Evolutionary conservation across 2,113 vertebrate genomes (phyloP).

Genomic region (Centropristis striata): DNA sequence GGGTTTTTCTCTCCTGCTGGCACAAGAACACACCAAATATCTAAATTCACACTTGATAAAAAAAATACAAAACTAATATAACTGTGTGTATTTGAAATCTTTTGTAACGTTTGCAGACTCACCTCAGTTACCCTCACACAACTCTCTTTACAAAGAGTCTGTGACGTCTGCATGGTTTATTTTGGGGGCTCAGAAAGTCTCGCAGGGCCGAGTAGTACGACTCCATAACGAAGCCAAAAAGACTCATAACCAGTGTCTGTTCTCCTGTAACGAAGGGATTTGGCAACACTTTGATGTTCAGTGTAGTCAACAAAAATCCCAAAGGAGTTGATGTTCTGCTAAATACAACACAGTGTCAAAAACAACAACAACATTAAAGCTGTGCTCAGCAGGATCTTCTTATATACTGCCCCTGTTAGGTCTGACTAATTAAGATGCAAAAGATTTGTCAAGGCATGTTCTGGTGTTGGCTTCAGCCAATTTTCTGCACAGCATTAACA

Average conservation of each 20-base stretch:
- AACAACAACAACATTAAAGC: constrained; percentile 4
- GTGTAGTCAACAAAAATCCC: neutral
- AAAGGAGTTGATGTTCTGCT: neutral
- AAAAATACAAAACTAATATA: neutral
- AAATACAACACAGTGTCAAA: neutral
- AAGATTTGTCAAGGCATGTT: neutral
- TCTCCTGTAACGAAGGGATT: neutral
- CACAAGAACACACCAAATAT: neutral
- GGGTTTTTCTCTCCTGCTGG: neutral
- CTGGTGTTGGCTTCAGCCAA: no score
- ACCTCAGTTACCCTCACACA: neutral
- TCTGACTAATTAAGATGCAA: neutral
- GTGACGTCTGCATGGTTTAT: constrained; percentile 25
- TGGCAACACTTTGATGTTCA: constrained; percentile 22
- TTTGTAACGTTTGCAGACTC: neutral
- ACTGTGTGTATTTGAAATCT: neutral
- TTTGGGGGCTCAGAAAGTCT: constrained; percentile 15
- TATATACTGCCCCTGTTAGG: neutral
- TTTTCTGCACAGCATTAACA: neutral
- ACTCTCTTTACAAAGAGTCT: constrained; percentile 6
- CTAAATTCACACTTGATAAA: neutral
- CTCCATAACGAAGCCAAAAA: constrained; percentile 13
- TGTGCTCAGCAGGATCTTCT: neutral
- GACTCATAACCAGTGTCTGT: neutral
- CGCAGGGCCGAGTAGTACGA: neutral